Base-by-base conservation (phyloP, 2,888 invertebrate genomes). In the Molanna angustata region DNA sequence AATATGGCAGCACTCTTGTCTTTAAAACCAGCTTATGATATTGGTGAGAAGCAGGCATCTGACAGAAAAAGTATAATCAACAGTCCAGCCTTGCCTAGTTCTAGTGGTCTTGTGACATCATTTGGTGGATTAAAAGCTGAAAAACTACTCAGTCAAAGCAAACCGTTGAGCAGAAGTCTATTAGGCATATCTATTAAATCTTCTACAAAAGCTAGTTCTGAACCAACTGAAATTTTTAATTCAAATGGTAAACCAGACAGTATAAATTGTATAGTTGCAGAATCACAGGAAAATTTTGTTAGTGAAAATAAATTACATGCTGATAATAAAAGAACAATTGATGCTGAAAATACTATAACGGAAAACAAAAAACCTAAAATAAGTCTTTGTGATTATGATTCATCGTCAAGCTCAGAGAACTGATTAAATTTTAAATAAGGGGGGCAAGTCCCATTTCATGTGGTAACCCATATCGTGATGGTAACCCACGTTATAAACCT, bases 1-100 rank as follows among this genome's bases (percentile, higher is more conserved):
- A 83, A 83, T 66, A 75, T 92, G 70, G 95, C 95, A 0, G 79
- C 85, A 0, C 73, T 94, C 3, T 79, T 92, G 59, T 80, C 84
- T 50, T 70, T 88, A 2, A 81, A 83, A 64, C 84, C 86, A 1
- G 70, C 78, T 11, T 77, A 72, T 65, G 80, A 82, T 69, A 79
- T 84, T 31, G 73, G 78, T 45, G 83, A 85, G 64, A 78, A 73
- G 2, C 79, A 80, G 57, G 68, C 63, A 1, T 70, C 74, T 9
- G 73, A 72, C 19, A 72, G 80, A 54, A 67, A 66, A 19, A 78
- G 74, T 48, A 75, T 83, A 32, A 65, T 83, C 0, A 76, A 78
- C 61, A 72, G 71, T 50, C 79, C 82, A 1, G 80, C 80, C 0
- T 63, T 83, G 22, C 80, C 80, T 0, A 76, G 82, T 18, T 77